A percentile compares a stretch with the other conserved stretches of the same genome.
Evolutionary conservation across 2,113 vertebrate species (phyloP).

Genomic region (Calidris pugnax): DNA sequence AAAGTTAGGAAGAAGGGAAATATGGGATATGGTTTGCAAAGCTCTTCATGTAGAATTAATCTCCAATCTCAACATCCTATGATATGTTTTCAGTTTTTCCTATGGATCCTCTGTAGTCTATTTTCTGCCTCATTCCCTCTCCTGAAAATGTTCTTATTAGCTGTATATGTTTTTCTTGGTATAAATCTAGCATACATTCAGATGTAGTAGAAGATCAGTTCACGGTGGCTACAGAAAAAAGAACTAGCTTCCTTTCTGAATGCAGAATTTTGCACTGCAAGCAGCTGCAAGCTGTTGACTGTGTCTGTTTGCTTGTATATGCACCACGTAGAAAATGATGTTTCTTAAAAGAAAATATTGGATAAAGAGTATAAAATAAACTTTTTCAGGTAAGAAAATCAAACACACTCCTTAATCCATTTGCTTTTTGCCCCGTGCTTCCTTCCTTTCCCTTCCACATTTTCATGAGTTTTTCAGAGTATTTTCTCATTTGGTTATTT

Average conservation of each 20-base stretch:
- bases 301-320: neutral
- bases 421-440: neutral
- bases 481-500: neutral
- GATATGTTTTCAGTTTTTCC: neutral
- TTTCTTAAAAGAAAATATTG: neutral
- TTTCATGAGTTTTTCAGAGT: neutral
- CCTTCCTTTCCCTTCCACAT: neutral
- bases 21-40: neutral
- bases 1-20: neutral
- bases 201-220: neutral
- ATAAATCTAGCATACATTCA: neutral
- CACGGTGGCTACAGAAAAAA: neutral
- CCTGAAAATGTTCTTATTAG: neutral
- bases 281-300: neutral
- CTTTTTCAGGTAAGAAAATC: neutral
- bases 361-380: neutral
- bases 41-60: accelerated
- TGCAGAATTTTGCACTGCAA: neutral
- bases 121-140: neutral
- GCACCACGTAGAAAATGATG: neutral
- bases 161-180: neutral
- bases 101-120: neutral
- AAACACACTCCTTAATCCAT: neutral
- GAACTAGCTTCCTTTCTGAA: neutral
- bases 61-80: neutral